Conservation (phyloP, 2,797 vertebrate species). For the Manis crassicaudata region DNA sequence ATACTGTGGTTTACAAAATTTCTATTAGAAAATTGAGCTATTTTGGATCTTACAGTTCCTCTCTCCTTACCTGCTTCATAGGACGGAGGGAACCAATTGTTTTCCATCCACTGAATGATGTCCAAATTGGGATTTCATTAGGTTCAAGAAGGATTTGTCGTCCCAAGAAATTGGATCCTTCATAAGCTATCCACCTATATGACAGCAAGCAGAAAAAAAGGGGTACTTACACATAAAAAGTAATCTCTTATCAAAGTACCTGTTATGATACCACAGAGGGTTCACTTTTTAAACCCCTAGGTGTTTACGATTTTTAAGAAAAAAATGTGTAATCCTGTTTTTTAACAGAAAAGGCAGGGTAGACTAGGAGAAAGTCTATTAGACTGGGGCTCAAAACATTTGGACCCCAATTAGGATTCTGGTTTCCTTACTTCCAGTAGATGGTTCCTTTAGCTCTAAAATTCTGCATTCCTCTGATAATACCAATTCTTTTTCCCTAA, state of each 20-base stretch:
- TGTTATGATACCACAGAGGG: not conserved
- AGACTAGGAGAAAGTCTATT: not conserved
- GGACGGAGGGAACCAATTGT: conserved; percentile 89
- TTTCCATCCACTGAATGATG: conserved; percentile 89
- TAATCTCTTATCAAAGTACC: not conserved
- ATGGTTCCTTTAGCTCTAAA: not conserved
- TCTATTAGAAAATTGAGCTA: not conserved
- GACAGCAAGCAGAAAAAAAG: not conserved
- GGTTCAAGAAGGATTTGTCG: conserved; percentile 89
- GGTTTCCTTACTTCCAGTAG: not conserved
- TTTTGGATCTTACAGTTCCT: not conserved
- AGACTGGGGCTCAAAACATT: not conserved
- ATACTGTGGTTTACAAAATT: not conserved
- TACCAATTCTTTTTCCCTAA: not conserved
- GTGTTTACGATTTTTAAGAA: not conserved
- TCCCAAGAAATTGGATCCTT: conserved; percentile 90
- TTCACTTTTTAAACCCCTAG: not conserved
- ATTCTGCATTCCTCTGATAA: not conserved
- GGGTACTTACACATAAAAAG: not conserved
- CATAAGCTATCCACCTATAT: conserved; percentile 91
- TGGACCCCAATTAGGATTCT: not conserved
- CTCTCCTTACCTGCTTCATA: conserved; percentile 87
- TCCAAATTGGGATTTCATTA: conserved; percentile 87
- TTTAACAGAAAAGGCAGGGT: not conserved
- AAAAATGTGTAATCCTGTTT: not conserved